These are phyloP conservation scores for Esox masquinongy DNA, from an alignment of 2,797 vertebrate genomes.

Conservation along the genomic window DNA sequence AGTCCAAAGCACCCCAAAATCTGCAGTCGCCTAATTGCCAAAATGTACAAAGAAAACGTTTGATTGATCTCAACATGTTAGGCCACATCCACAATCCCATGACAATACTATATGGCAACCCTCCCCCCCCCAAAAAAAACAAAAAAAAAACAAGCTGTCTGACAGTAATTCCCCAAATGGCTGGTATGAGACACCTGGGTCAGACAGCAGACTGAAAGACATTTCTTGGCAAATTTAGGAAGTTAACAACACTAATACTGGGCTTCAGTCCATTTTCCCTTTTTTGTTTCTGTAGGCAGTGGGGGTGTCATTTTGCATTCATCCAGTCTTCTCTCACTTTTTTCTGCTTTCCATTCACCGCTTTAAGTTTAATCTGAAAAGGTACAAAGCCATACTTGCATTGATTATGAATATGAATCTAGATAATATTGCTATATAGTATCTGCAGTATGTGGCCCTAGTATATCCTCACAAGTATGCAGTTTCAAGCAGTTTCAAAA, in stretches of 20 bases:
- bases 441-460: not conserved
- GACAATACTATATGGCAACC: conserved; percentile 35
- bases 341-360: not conserved
- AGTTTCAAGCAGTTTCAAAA: conserved; percentile 43
- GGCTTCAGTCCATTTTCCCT: not conserved
- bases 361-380: conserved; percentile 15
- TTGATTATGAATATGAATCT: conserved; percentile 2
- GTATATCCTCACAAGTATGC: not conserved
- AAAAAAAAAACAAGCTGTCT: conserved; percentile 11
- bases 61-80: not conserved
- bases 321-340: not conserved
- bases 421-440: conserved; percentile 2
- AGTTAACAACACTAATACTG: conserved; percentile 6
- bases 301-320: not conserved
- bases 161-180: not conserved
- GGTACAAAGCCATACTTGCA: conserved; percentile 2
- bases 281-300: not conserved
- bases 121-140: too few species aligned
- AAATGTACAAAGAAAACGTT: not conserved
- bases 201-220: conserved; percentile 19
- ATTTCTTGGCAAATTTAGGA: conserved; percentile 19
- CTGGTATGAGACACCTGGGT: conserved; percentile 19
- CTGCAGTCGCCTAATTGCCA: not conserved
- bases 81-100: not conserved
- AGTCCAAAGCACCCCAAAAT: too few species aligned